Evolutionary conservation across 1,140 invertebrate genomes (phyloP), one percentile per base, ranked within the genome.

Genomic region (Pomacea maculata): DNA sequence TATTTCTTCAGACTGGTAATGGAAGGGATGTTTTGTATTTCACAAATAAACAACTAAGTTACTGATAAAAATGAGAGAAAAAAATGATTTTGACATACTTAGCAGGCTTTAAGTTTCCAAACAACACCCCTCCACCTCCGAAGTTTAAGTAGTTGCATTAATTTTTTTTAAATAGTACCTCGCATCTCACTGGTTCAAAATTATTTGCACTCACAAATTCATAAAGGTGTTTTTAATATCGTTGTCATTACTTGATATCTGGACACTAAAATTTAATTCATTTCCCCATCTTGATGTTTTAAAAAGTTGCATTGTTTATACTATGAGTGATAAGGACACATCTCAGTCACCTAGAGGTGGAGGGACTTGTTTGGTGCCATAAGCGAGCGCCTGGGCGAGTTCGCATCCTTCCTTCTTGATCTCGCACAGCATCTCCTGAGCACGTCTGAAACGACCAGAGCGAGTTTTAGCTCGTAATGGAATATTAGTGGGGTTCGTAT

Each of bases 351-450:
- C 29, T n/a, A 61, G 54, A 57, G 74, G 21, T 61, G 34, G 34
- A 45, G 34, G 34, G 34, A 45, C 34, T 2, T 6, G 11, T 0
- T 7, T 45, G 17, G 21, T 29, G 25, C 75, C 75, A 34, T n/a
- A 75, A 5, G 73, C 73, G 15, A 79, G 70, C 21, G 54, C 57
- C 34, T 55, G 78, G 21, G 78, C 78, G 45, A 79, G 68, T 57
- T 79, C 54, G 17, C 68, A 72, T 54, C n/a, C 64, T 15, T 71
- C 67, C 12, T 71, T n/a, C 12, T 72, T 29, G 6, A 79, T 67
- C 21, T 17, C 19, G 21, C 54, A 29, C 25, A 79, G 57, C 68
- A 72, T 72, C 68, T 72, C n/a, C 34, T 79, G 68, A 25, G 45
- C n/a, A 8, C 68, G 55, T 61, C 78, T 79, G 75, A 76, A 76